Conservation (phyloP, 2,113 vertebrate species). For the Sitta europaea region DNA sequence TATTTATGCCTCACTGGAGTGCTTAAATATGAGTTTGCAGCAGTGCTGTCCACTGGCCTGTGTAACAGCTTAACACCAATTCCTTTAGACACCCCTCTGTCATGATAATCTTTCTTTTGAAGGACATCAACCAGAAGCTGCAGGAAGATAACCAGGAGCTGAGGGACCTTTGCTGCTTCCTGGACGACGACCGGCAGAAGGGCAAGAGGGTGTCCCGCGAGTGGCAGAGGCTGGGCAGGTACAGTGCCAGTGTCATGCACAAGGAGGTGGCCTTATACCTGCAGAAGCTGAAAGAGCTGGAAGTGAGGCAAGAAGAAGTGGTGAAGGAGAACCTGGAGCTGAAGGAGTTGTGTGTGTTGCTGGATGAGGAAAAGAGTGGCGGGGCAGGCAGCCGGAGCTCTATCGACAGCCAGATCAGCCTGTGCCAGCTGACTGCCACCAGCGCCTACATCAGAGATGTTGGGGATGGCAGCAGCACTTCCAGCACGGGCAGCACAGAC, state of each 20-base stretch:
- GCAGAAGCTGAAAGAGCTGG: constrained; percentile 92
- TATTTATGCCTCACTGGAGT: not conserved
- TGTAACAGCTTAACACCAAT: not conserved
- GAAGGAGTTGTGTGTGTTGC: constrained; percentile 90
- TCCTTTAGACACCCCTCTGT: not conserved
- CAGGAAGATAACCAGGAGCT: constrained; percentile 98
- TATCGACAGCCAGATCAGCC: constrained; percentile 89
- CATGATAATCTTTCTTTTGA: constrained; percentile 47
- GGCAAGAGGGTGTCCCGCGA: constrained; percentile 92
- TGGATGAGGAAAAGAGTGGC: constrained; percentile 86
- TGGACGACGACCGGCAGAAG: constrained; percentile 96
- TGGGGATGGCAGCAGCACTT: constrained; percentile 93
- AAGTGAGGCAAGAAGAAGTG: constrained; percentile 88
- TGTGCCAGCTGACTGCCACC: constrained; percentile 77
- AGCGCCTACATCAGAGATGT: constrained; percentile 82
- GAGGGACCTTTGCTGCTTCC: constrained; percentile 94
- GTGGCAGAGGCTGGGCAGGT: constrained; percentile 94
- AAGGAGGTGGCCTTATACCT: constrained; percentile 92
- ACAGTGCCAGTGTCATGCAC: constrained; percentile 89
- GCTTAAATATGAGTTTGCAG: not conserved
- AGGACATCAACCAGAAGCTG: constrained; percentile 97
- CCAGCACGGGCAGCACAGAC: constrained; percentile 83
- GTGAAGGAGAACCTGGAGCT: constrained; percentile 93
- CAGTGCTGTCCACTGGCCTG: not conserved
- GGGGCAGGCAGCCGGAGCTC: constrained; percentile 85